Conservation (phyloP, 1,140 invertebrate genomes). For the Cyclina sinensis region DNA sequence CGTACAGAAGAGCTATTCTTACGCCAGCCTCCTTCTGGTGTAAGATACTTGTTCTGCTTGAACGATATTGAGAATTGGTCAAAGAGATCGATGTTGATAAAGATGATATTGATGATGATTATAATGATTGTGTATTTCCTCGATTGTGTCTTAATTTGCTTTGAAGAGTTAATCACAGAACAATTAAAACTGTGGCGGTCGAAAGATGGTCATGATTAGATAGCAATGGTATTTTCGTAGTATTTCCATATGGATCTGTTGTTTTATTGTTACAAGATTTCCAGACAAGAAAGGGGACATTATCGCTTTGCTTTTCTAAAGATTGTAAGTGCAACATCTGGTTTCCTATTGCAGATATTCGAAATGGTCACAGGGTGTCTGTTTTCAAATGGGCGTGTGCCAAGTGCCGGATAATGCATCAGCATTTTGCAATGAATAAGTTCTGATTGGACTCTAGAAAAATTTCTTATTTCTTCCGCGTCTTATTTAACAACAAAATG, state of each 20-base stretch:
- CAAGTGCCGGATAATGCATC: no score
- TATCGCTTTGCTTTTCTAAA: no score
- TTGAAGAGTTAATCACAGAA: constrained; percentile 64
- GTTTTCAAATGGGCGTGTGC: no score
- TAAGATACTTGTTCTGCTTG: constrained; percentile 6
- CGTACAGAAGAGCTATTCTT: not conserved
- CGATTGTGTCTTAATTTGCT: constrained; percentile 58
- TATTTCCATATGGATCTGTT: not conserved
- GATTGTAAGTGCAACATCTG: no score
- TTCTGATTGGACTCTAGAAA: no score
- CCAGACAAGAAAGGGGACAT: no score
- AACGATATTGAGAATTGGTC: not conserved
- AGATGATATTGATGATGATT: constrained; percentile 45
- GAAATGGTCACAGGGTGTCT: no score
- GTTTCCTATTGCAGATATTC: no score
- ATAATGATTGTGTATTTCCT: constrained; percentile 41
- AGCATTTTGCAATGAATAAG: no score
- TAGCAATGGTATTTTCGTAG: not conserved
- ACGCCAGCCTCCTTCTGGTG: constrained; percentile 11
- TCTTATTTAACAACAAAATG: not conserved
- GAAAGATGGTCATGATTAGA: constrained; percentile 23
- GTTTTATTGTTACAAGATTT: not conserved
- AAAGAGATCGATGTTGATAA: constrained; percentile 53
- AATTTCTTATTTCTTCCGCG: no score
- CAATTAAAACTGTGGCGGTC: constrained; percentile 42